Evolutionary conservation across 2,113 vertebrate species (phyloP), one percentile per base, ranked within the genome.

Genomic region (Ranitomeya imitator): DNA sequence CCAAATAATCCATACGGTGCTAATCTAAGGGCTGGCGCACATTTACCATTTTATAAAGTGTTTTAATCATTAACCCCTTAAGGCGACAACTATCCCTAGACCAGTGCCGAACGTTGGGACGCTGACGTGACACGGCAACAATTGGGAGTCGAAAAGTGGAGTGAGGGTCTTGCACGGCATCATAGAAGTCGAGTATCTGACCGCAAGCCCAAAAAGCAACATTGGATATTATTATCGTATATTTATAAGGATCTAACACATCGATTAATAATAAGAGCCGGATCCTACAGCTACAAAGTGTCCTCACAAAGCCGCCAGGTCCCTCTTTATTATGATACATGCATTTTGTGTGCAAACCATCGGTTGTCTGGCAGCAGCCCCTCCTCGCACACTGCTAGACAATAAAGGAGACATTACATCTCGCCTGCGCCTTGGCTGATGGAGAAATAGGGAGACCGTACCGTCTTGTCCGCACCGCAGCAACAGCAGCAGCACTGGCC

Each of bases 401-500:
- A 90, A 88, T 21, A 45, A 84, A 88, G 85, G 89, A 16, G 86
- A 11, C 89, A 85, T 79, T 85, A 31, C 51, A 74, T 54, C 37
- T 63, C 45, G 57, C 26, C 26, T 23, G 52, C 19, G 52, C 52
- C 31, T 67, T 23, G 45, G 83, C n/a, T 12, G 1, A 57, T 5
- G 31, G 67, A 6, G 18, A 60, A 83, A 79, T 23, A 69, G 15
- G 88, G 78, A 90, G 90, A 92, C 90, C 91, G 94, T 97, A 97
- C 97, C 96, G 96, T 96, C 92, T 92, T 91, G 92, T 97, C 95
- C 95, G 93, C 91, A 93, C 95, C 95, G 91, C 91, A 92, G 90
- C 94, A 92, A 92, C 93, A 95, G 93, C 94, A 96, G 94, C 96
- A 97, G 95, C 93, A 92, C 86, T 95, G 95, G 93, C 95, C 96